Evolutionary conservation across 2,113 vertebrate genomes (phyloP).

Genomic region (Epinephelus lanceolatus): DNA sequence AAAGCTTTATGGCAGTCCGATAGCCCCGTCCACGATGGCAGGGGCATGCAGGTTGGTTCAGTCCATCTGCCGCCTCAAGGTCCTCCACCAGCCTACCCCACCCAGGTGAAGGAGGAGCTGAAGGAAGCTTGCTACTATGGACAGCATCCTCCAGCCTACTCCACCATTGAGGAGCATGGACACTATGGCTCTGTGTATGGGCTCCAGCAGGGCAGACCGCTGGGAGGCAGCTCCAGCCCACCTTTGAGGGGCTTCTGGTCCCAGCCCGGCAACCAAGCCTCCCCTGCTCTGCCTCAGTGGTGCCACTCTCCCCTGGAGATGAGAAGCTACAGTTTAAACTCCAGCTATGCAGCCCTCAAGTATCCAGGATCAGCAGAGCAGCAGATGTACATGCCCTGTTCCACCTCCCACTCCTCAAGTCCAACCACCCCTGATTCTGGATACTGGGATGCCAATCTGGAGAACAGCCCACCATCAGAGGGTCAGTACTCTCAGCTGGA

Average conservation of each 20-base stretch:
- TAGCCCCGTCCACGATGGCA: conserved; percentile 31
- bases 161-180: conserved; percentile 27
- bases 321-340: conserved; percentile 40
- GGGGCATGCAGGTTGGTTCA: background rate
- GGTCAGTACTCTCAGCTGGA: conserved; percentile 52
- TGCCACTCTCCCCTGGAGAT: conserved; percentile 53
- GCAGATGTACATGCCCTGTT: conserved; percentile 26
- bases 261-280: conserved; percentile 26
- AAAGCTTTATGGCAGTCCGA: conserved; percentile 74
- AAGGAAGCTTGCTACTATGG: conserved; percentile 60
- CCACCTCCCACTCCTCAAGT: conserved; percentile 55
- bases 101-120: conserved; percentile 72
- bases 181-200: conserved; percentile 59
- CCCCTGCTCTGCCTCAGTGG: conserved; percentile 55
- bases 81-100: conserved; percentile 57
- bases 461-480: conserved; percentile 44
- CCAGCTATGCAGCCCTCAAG: conserved; percentile 31
- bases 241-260: conserved; percentile 60
- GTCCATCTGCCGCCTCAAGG: conserved; percentile 24
- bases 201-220: conserved; percentile 33
- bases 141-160: conserved; percentile 49
- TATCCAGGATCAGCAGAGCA: conserved; percentile 64
- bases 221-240: conserved; percentile 36
- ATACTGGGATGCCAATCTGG: conserved; percentile 70
- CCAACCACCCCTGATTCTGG: conserved; percentile 78